Conservation (phyloP, 2,113 vertebrate species). For the Petroica traversi region DNA sequence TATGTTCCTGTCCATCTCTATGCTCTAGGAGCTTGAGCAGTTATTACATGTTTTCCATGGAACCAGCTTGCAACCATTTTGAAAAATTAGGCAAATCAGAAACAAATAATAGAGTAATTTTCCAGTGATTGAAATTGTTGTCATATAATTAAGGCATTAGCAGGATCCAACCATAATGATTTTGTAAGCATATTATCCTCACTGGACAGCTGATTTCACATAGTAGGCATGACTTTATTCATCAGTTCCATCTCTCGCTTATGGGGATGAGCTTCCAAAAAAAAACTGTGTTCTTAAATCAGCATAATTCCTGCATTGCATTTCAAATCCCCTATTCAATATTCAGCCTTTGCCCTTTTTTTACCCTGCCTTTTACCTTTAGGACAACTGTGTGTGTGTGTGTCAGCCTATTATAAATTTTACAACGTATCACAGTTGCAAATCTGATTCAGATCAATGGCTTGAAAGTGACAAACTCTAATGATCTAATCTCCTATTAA, state of each 20-base stretch:
- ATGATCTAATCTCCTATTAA: constrained; percentile 59
- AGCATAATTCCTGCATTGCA: not conserved
- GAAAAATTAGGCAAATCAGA: constrained; percentile 28
- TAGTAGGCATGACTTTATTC: not conserved
- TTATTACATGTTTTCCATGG: not conserved
- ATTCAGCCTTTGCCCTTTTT: not conserved
- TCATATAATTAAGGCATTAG: not conserved
- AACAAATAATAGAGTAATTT: constrained; percentile 17
- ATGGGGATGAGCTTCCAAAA: not conserved
- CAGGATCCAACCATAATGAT: not conserved
- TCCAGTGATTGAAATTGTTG: not conserved
- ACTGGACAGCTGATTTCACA: constrained; percentile 24
- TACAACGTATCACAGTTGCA: constrained; percentile 8
- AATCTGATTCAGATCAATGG: constrained; percentile 58
- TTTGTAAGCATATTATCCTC: constrained; percentile 29
- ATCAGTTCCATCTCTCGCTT: not conserved
- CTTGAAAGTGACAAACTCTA: constrained; percentile 41
- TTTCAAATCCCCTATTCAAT: constrained; percentile 21
- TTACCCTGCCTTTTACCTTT: not conserved
- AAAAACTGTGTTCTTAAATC: not conserved
- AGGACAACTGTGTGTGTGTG: constrained; percentile 4
- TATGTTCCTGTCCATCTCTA: not conserved
- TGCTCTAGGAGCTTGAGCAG: not conserved
- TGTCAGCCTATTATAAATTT: constrained; percentile 55
- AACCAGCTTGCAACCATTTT: not conserved